These are phyloP conservation scores for Propithecus perrieri DNA, from an alignment of 2,797 vertebrate species.

Conservation along the genomic window DNA sequence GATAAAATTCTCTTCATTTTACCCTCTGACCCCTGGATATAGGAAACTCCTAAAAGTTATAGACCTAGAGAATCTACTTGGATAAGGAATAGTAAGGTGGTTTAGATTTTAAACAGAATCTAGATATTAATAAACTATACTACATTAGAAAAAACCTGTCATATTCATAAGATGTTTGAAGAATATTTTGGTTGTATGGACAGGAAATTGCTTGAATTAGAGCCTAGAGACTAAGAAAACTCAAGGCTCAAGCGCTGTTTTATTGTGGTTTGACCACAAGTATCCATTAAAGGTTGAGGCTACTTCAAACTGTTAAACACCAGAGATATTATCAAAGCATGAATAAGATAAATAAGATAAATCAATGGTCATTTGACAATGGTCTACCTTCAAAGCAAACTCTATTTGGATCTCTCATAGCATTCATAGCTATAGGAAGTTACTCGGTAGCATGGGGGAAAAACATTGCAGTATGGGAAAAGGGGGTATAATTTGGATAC, in stretches of 20 bases:
- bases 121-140: not conserved
- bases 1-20: not conserved
- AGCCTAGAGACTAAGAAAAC: conserved; percentile 52
- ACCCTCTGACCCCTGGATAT: not conserved
- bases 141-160: not conserved
- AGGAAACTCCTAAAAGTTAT: not conserved
- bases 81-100: not conserved
- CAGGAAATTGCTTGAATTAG: conserved; percentile 59
- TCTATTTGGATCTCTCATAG: not conserved
- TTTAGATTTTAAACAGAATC: not conserved
- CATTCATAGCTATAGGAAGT: not conserved
- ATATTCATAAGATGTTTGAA: conserved; percentile 25
- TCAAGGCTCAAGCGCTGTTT: not conserved
- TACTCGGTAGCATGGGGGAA: not conserved
- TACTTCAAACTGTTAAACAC: conserved; percentile 56
- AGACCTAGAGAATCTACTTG: not conserved
- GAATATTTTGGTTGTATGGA: not conserved
- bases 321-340: conserved; percentile 32
- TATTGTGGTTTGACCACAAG: conserved; percentile 62
- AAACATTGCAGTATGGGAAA: not conserved
- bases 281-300: conserved; percentile 55
- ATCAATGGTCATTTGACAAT: conserved; percentile 54
- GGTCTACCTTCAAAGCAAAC: not conserved
- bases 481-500: not conserved
- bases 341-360: conserved; percentile 62